Evolutionary conservation across 2,797 vertebrate species (phyloP).

Genomic region (Anabas testudineus): DNA sequence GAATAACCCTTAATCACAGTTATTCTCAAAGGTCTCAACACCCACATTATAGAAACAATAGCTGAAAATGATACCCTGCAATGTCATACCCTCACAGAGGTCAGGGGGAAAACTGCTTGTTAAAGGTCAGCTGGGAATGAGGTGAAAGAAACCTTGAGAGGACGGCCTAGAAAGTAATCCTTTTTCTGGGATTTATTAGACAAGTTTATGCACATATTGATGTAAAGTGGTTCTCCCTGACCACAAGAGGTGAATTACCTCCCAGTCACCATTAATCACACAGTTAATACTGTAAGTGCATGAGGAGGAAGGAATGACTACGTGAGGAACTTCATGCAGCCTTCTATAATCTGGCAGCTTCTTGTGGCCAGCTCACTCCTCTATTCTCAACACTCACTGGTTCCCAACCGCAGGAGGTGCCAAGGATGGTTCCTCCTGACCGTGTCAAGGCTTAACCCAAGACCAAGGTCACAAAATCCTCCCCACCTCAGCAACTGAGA

Average conservation of each 20-base stretch:
- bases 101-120: slow-evolving; percentile 13
- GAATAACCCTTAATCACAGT: slow-evolving; percentile 34
- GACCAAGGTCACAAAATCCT: slow-evolving; percentile 61
- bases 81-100: slow-evolving; percentile 13
- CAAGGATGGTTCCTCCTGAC: slow-evolving; percentile 61
- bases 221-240: slow-evolving; percentile 16
- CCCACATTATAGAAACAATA: slow-evolving; percentile 39
- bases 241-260: slow-evolving; percentile 26
- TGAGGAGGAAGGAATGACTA: slow-evolving; percentile 53
- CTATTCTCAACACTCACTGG: slow-evolving; percentile 35
- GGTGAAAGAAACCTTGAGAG: slow-evolving; percentile 12
- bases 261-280: slow-evolving; percentile 43
- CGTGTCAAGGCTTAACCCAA: slow-evolving; percentile 60
- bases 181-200: slow-evolving; percentile 30
- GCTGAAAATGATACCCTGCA: slow-evolving; percentile 38
- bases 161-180: slow-evolving; percentile 6
- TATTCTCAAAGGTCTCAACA: slow-evolving; percentile 28
- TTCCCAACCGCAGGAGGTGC: slow-evolving; percentile 53
- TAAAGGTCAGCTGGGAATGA: slow-evolving; percentile 22
- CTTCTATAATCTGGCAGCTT: slow-evolving; percentile 61
- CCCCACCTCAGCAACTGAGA: slow-evolving; percentile 39
- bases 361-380: slow-evolving; percentile 51
- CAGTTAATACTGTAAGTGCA: slow-evolving; percentile 23
- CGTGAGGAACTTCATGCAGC: slow-evolving; percentile 74
- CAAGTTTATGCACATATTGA: slow-evolving; percentile 49